These are phyloP conservation scores for Haliclona indistincta DNA, from an alignment of 37 sponge, comb jelly and placozoan genomes.

Conservation along the genomic window DNA sequence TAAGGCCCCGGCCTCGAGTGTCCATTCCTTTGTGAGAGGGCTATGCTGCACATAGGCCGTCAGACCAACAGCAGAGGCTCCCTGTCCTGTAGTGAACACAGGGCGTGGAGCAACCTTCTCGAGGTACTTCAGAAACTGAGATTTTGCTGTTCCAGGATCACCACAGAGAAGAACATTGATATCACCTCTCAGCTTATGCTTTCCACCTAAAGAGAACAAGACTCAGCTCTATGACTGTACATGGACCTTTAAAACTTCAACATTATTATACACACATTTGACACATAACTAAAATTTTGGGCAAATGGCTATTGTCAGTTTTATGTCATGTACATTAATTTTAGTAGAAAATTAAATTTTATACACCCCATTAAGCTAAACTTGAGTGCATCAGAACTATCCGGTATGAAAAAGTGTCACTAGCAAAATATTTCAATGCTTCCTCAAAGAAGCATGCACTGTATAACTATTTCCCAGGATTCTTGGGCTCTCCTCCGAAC, in stretches of 20 bases:
- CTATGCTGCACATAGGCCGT: constrained; percentile 97
- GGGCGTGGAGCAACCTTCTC: constrained; percentile 96
- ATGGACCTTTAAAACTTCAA: too few relatives aligned
- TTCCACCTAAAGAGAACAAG: constrained; percentile 74
- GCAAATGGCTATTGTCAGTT: too few relatives aligned
- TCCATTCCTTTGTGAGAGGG: constrained; percentile 98
- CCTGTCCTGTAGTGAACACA: constrained; percentile 98
- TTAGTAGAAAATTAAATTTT: too few relatives aligned
- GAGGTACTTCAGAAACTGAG: constrained; percentile 99
- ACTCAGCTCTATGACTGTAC: too few relatives aligned
- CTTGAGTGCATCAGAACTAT: too few relatives aligned
- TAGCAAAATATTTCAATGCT: too few relatives aligned
- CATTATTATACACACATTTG: too few relatives aligned
- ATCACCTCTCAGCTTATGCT: constrained; percentile 98
- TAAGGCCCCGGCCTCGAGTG: constrained; percentile 98
- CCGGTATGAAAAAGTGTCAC: too few relatives aligned
- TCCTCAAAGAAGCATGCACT: too few relatives aligned
- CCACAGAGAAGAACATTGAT: constrained; percentile 96
- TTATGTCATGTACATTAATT: too few relatives aligned
- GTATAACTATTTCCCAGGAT: constrained; percentile 77
- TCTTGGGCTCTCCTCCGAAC: constrained; percentile 92
- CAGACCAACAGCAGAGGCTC: constrained; percentile 96
- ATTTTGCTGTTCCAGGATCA: constrained; percentile 99
- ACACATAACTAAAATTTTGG: too few relatives aligned
- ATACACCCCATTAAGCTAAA: too few relatives aligned